phyloP scores from a whole-genome alignment of 2,113 vertebrate genomes.

The Muntiacus muntjak region DNA sequence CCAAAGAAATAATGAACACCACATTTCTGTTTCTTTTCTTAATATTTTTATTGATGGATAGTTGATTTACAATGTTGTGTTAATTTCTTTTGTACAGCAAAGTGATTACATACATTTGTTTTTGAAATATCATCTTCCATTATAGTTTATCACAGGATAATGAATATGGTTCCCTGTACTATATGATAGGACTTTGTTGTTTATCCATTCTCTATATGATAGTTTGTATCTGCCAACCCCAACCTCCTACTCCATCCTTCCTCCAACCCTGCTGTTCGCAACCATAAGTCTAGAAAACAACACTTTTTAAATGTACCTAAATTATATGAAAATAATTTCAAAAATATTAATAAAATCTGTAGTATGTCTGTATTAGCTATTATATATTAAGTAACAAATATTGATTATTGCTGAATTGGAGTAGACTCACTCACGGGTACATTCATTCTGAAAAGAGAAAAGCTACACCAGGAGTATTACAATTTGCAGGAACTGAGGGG shows the following conservation, averaged over 20 bases:
- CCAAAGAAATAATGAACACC: not conserved
- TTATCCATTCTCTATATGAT: not conserved
- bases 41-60: not conserved
- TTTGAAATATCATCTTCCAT: not conserved
- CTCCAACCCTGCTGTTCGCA: not conserved
- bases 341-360: not conserved
- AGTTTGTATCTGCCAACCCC: not conserved
- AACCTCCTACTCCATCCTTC: not conserved
- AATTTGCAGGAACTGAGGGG: conserved; percentile 11
- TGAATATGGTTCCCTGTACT: not conserved
- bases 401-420: not conserved
- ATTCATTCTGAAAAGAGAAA: conserved; percentile 14
- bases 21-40: not conserved
- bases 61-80: not conserved
- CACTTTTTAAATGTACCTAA: not conserved
- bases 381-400: not conserved
- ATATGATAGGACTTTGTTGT: not conserved
- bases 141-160: not conserved
- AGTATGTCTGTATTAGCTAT: not conserved
- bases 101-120: not conserved
- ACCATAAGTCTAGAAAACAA: not conserved
- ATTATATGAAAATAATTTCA: not conserved
- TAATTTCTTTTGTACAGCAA: not conserved
- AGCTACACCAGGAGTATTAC: not conserved
- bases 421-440: not conserved